Base-by-base conservation (phyloP, 2,888 invertebrate species). In the Scaptomyza caliginosa region DNA sequence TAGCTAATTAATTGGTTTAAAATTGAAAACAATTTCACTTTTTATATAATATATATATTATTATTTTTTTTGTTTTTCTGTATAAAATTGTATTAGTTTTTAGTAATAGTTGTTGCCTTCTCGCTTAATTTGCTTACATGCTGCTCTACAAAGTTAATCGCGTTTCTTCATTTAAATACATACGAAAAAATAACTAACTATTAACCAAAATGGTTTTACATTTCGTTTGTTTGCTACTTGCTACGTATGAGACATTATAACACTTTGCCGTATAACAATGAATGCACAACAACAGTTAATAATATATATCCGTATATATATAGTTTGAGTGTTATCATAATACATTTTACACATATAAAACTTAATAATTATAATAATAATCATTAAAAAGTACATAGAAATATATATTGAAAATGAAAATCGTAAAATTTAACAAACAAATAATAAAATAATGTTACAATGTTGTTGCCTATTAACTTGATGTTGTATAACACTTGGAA, bases 371-470 rank as follows among this genome's bases (percentile, higher is more conserved):
- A 36, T 59, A 82, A 62, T 75, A 64, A 49, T 64, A 63, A n/a
- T n/a, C n/a, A n/a, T n/a, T n/a, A n/a, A n/a, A 62, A 56, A 56
- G 50, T 82, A 67, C 39, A 50, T 43, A 59, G 43, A 54, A 51
- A 40, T 58, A 51, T 58, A 51, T 30, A 30, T 58, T 32, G 63
- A 45, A 63, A 64, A 59, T 16, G 16, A 16, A 45, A 19, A 28
- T 77, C 66, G 71, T 73, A 68, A 77, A 64, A 62, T 77, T 85
- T 85, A 85, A 85, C 78, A 78, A 78, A 67, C 82, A 85, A 84
- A 78, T 68, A 77, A 69, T 34, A 16, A 62, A 51, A 65, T 40
- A 77, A 65, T 46, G 63, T 69, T 74, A 64, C 50, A 65, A 63
- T 43, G 28, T 59, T 50, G 49, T 40, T 40, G n/a, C 23, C 42